Conservation (phyloP, 1,140 invertebrate genomes). For the Drosophila persimilis region DNA sequence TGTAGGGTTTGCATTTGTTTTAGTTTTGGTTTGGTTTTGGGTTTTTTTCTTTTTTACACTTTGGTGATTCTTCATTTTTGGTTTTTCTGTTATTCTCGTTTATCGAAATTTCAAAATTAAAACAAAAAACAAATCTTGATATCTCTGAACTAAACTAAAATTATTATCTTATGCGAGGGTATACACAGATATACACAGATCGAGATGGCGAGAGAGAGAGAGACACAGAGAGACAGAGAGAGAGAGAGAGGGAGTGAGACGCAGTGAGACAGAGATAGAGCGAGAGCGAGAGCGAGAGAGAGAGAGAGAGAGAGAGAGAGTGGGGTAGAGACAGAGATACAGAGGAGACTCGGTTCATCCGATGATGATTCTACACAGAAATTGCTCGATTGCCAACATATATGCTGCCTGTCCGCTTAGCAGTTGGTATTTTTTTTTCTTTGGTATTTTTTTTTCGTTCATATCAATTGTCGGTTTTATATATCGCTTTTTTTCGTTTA, state of each 20-base stretch:
- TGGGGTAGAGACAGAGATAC: slow-evolving; percentile 22
- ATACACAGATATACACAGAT: slow-evolving; percentile 24
- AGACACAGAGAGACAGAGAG: slow-evolving; percentile 10
- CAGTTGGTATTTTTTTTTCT: slow-evolving; percentile 43
- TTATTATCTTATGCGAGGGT: slow-evolving; percentile 10
- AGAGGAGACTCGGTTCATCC: not conserved
- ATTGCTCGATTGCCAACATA: slow-evolving; percentile 83
- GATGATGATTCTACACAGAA: slow-evolving; percentile 65
- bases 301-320: slow-evolving; percentile 15
- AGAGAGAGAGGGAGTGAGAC: slow-evolving; percentile 24
- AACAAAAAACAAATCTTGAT: slow-evolving; percentile 49
- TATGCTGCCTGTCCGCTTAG: slow-evolving; percentile 80
- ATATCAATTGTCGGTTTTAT: slow-evolving; percentile 47
- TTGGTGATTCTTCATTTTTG: slow-evolving; percentile 11
- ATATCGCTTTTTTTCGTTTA: slow-evolving; percentile 34
- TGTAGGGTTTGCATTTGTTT: slow-evolving; percentile 25
- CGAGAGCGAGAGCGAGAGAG: slow-evolving; percentile 7
- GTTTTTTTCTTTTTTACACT: slow-evolving; percentile 20
- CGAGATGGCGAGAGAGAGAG: not conserved
- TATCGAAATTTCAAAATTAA: slow-evolving; percentile 61
- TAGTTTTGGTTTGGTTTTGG: slow-evolving; percentile 32
- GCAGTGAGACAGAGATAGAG: slow-evolving; percentile 5
- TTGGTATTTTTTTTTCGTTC: slow-evolving; percentile 6
- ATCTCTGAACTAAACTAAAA: slow-evolving; percentile 28
- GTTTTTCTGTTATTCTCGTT: slow-evolving; percentile 28